A percentile compares a stretch with the other conserved stretches of the same genome.
phyloP scores from a whole-genome alignment of 2,888 invertebrate genomes.

The Chrysopilus asiliformis region DNA sequence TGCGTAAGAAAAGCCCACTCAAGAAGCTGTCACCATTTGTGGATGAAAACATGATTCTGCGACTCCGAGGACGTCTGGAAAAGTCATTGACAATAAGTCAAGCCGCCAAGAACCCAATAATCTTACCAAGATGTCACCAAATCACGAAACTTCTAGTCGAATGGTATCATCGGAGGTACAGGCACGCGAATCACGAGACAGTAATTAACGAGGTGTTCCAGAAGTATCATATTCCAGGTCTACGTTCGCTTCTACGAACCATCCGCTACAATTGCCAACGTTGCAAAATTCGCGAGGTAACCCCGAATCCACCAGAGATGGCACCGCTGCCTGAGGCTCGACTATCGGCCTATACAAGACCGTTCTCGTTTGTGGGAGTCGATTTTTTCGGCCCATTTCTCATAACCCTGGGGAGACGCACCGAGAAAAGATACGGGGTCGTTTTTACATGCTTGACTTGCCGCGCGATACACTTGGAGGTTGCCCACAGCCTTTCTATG shows the following conservation, averaged over 20 bases:
- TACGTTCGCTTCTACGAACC: no score
- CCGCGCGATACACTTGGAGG: constrained; percentile 11
- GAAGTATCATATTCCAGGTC: no score
- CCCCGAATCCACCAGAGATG: no score
- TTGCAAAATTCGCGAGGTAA: neutral
- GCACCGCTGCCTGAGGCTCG: no score
- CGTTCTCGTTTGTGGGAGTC: neutral
- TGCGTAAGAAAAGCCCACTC: neutral
- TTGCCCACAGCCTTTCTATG: constrained; percentile 18
- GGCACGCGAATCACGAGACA: no score
- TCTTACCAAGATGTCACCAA: no score
- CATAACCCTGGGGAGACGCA: constrained; percentile 9
- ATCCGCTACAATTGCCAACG: no score
- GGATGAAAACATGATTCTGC: neutral
- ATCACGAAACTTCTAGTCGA: no score
- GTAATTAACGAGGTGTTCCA: no score
- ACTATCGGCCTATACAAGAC: no score
- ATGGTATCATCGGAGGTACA: no score
- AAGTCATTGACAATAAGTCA: neutral
- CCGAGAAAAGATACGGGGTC: constrained; percentile 11
- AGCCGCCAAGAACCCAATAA: no score
- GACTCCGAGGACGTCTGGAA: neutral
- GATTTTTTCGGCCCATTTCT: constrained; percentile 12
- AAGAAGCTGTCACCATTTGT: neutral
- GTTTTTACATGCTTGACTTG: constrained; percentile 14